Evolutionary conservation across 2,888 invertebrate species (phyloP), one percentile per base, ranked within the genome.

Genomic region (Nipponacmea schrenckii): DNA sequence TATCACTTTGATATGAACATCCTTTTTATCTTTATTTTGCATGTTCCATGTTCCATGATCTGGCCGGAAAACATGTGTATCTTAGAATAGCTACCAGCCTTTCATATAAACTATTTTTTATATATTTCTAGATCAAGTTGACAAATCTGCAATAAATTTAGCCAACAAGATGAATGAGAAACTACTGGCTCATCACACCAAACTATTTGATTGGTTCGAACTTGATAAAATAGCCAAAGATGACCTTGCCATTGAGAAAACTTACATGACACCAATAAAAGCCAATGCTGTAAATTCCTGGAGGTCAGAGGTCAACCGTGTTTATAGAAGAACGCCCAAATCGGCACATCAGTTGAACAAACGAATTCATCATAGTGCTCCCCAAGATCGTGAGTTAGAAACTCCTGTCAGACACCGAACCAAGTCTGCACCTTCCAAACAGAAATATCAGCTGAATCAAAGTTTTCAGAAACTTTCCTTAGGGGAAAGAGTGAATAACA

Each of bases 181-280:
- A 63, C 72, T 80, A 2, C 77, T 84, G 0, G 71, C 77, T 39
- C 81, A 83, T 70, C 84, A 84, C 74, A 83, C 81, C 7, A 79
- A 81, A 68, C 80, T 83, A 39, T 80, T 81, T 48, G 81, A 84
- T 50, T 84, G 84, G 83, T 79, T 75, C 65, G 80, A 80, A 68
- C 74, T 80, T 48, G 79, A 83, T 69, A 76, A 72, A 45, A 73
- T 79, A 2, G 75, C 76, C n/a, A 74, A 76, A 24, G 73, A 77
- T 8, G 75, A 77, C 0, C 1, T 5, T 5, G 4, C 39, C 39
- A 73, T 64, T 20, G 72, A 63, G 50, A 72, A 78, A 46, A 56
- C 68, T 15, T 69, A 68, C 12, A 12, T 73, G n/a, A 31, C 79
- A 12, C 72, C 80, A 12, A 80, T 81, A 64, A 82, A 81, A 75